phyloP scores from a whole-genome alignment of 2,797 vertebrate genomes.

The Falco novaeseelandiae region DNA sequence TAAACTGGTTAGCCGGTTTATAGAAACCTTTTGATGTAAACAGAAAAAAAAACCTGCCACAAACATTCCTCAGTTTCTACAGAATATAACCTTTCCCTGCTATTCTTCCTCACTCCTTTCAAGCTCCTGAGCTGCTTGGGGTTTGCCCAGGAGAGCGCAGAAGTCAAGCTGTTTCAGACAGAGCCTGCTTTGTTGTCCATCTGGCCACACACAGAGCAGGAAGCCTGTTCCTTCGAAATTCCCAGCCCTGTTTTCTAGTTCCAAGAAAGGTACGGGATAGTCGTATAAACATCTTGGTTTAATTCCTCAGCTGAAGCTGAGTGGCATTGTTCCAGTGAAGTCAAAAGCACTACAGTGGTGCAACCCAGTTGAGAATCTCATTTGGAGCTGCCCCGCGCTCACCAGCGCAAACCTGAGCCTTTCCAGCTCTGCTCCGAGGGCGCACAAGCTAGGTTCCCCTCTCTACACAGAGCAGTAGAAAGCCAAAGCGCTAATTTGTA shows the following conservation, averaged over 20 bases:
- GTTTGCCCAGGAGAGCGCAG: background rate
- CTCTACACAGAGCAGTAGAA: background rate
- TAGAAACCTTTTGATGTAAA: background rate
- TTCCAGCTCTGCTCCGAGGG: background rate
- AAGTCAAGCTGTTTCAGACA: background rate
- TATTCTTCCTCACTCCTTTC: background rate
- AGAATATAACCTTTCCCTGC: background rate
- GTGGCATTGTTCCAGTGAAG: background rate
- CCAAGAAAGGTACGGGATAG: background rate
- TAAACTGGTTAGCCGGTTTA: background rate
- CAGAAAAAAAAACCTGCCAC: background rate
- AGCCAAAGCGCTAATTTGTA: background rate
- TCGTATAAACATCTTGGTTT: background rate
- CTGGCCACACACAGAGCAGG: conserved; percentile 7
- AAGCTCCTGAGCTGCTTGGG: background rate
- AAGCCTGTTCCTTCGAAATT: background rate
- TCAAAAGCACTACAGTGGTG: background rate
- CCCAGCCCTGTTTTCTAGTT: background rate
- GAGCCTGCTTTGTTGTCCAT: conserved; percentile 5
- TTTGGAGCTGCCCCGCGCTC: background rate
- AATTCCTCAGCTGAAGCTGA: background rate
- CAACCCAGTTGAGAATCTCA: background rate
- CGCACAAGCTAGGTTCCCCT: background rate
- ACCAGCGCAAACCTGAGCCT: background rate
- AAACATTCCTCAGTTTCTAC: background rate